Evolutionary conservation across 2,113 vertebrate species (phyloP).

Genomic region (Tursiops truncatus): DNA sequence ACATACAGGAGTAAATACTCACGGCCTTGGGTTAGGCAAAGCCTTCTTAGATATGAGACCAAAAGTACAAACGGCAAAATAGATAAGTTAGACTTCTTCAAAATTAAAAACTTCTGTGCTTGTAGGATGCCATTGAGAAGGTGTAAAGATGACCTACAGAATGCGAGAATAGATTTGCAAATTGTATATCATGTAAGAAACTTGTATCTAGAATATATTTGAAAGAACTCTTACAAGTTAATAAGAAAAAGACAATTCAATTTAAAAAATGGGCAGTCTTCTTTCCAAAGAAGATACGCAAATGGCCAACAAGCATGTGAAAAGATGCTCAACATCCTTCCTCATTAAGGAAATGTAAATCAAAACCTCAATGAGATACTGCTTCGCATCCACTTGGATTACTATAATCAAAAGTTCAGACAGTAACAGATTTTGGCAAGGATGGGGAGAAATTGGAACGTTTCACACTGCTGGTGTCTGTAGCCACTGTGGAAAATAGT

Average conservation of each 20-base stretch:
- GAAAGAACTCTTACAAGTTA: not conserved
- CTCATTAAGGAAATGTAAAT: not conserved
- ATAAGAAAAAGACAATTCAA: not conserved
- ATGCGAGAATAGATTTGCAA: not conserved
- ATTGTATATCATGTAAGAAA: not conserved
- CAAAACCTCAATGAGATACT: not conserved
- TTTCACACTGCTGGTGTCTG: fast-evolving
- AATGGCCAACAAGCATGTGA: not conserved
- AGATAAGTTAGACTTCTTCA: not conserved
- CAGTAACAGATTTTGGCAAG: no score
- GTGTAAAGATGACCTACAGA: not conserved
- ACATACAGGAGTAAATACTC: not conserved
- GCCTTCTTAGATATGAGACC: not conserved
- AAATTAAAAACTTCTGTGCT: not conserved
- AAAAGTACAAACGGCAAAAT: not conserved
- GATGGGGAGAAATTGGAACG: not conserved
- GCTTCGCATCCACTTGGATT: no score
- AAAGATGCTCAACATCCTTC: not conserved
- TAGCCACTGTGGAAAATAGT: not conserved
- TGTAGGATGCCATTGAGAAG: not conserved
- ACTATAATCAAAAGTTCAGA: not conserved
- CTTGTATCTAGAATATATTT: not conserved
- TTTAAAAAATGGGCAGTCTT: not conserved
- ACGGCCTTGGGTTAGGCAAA: not conserved
- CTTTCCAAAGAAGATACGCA: not conserved